Evolutionary conservation across 2,113 vertebrate species (phyloP).

Genomic region (Capra hircus): DNA sequence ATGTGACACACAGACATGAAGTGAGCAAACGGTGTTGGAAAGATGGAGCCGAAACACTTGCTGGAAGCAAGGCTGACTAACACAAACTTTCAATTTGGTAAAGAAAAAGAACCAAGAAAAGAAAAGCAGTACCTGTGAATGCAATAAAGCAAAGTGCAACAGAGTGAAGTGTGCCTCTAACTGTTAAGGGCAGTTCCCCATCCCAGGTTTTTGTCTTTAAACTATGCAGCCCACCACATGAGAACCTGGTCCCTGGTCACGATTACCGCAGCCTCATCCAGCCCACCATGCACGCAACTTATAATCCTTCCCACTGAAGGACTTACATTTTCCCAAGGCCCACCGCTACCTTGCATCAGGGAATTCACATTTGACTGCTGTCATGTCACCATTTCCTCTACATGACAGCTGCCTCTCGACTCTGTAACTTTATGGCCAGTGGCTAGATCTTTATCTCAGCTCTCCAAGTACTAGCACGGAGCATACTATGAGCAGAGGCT

Average conservation of each 20-base stretch:
- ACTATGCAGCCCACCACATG: neutral
- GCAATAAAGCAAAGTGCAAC: neutral
- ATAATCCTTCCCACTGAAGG: neutral
- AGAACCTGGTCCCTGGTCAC: neutral
- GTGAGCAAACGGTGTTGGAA: neutral
- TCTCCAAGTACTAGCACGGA: neutral
- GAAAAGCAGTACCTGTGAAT: neutral
- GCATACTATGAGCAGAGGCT: neutral
- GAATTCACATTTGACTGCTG: neutral
- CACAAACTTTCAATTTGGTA: neutral
- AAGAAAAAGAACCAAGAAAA: neutral
- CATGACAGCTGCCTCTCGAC: neutral
- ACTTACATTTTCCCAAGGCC: neutral
- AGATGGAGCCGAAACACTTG: neutral
- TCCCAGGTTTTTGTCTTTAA: neutral
- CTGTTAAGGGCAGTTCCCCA: neutral
- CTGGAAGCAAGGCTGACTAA: neutral
- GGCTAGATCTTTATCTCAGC: neutral
- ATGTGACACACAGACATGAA: neutral
- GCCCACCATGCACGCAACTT: neutral
- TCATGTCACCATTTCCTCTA: neutral
- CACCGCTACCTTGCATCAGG: neutral
- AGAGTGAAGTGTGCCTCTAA: neutral
- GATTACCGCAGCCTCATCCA: neutral
- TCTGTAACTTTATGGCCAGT: neutral